phyloP scores from a whole-genome alignment of 2,113 vertebrate genomes.

The Lates calcarifer region DNA sequence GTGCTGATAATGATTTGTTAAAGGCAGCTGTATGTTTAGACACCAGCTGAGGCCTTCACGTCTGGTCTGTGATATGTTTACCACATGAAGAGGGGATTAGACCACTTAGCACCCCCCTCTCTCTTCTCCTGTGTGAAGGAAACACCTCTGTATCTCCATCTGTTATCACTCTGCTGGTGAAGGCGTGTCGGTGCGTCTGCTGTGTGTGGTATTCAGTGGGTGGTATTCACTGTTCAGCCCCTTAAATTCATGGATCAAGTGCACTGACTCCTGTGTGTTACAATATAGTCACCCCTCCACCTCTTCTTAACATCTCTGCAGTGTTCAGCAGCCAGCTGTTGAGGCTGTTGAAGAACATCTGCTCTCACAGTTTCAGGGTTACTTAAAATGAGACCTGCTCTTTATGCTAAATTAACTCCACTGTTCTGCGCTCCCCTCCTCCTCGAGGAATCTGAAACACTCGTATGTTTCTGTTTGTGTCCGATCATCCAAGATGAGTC shows the following conservation, averaged over 20 bases:
- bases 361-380: conserved; percentile 67
- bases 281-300: conserved; percentile 47
- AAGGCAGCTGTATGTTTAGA: not conserved
- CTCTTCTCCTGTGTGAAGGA: conserved; percentile 37
- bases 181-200: conserved; percentile 52
- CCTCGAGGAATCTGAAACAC: conserved; percentile 55
- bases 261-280: conserved; percentile 74
- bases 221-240: conserved; percentile 73
- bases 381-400: conserved; percentile 62
- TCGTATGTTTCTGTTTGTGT: too few species aligned
- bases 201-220: conserved; percentile 84
- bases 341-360: conserved; percentile 67
- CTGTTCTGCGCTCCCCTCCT: conserved; percentile 44
- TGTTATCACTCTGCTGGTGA: conserved; percentile 72
- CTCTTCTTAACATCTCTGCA: conserved; percentile 48
- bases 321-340: conserved; percentile 59
- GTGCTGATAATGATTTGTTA: conserved; percentile 17
- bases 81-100: conserved; percentile 44
- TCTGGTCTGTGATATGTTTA: conserved; percentile 27
- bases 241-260: conserved; percentile 79
- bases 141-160: conserved; percentile 61
- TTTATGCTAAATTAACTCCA: conserved; percentile 73
- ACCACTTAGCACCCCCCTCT: conserved; percentile 44
- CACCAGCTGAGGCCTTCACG: conserved; percentile 12
- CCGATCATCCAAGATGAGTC: too few species aligned